phyloP scores from a whole-genome alignment of 1,140 invertebrate species.

The Neuroterus valhalla region DNA sequence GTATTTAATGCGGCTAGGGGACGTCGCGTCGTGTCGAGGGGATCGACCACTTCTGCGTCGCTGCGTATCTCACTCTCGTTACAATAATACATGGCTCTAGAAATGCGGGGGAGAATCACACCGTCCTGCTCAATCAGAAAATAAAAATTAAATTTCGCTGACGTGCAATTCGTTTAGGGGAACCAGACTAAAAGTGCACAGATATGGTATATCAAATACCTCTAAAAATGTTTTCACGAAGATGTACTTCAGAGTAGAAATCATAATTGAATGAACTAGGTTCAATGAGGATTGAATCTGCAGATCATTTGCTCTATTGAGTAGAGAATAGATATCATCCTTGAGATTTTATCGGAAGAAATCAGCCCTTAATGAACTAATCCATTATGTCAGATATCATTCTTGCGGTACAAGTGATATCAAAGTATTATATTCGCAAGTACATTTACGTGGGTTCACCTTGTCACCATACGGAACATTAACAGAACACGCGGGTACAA shows the following conservation, averaged over 20 bases:
- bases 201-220: not conserved
- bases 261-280: not conserved
- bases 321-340: no score
- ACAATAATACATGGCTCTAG: constrained; percentile 11
- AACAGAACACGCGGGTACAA: not conserved
- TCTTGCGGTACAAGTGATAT: no score
- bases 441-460: no score
- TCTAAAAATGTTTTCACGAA: not conserved
- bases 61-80: constrained; percentile 23
- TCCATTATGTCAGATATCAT: no score
- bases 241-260: not conserved
- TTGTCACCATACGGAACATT: not conserved
- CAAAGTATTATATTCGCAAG: no score
- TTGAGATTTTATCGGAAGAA: no score
- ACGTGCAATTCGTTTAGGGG: constrained; percentile 2
- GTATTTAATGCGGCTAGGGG: constrained; percentile 36
- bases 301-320: no score
- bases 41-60: constrained; percentile 20
- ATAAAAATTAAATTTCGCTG: constrained; percentile 22
- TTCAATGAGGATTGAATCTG: no score
- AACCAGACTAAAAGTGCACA: not conserved
- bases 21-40: constrained; percentile 3
- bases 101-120: not conserved
- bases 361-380: no score
- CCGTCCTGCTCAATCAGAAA: constrained; percentile 13